Conservation (phyloP, 1,140 invertebrate species). For the Solenopsis invicta region DNA sequence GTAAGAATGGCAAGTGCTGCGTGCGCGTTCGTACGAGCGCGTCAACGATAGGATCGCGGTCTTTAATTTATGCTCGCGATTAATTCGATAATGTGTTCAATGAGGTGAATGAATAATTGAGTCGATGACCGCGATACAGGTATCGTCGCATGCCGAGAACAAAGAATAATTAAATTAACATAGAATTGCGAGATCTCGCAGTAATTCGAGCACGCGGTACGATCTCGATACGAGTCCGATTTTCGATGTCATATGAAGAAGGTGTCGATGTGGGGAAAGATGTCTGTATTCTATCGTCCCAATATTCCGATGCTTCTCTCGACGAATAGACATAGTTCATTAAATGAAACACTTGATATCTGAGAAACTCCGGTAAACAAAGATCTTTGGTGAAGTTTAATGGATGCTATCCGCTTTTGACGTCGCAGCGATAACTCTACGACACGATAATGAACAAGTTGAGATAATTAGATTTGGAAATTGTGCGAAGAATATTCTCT, state of each 20-base stretch:
- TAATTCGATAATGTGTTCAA: constrained; percentile 58
- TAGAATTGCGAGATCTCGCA: neutral
- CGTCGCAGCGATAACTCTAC: neutral
- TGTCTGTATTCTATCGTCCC: neutral
- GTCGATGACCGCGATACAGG: neutral
- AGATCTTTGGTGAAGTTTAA: neutral
- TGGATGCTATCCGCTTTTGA: neutral
- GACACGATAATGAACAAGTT: constrained; percentile 19
- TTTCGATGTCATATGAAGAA: neutral
- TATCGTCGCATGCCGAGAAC: neutral
- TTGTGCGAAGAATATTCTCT: neutral
- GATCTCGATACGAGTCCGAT: constrained; percentile 9
- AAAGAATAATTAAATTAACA: constrained; percentile 51
- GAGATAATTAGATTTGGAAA: neutral
- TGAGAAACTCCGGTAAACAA: neutral
- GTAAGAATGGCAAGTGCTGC: constrained; percentile 27
- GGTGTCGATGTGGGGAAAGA: neutral
- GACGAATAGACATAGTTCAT: neutral
- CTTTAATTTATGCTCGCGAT: constrained; percentile 54
- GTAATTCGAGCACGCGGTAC: neutral
- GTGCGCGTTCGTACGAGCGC: neutral
- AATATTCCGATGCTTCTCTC: neutral
- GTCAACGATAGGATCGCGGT: constrained; percentile 29
- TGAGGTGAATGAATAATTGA: constrained; percentile 50
- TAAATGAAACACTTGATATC: neutral